Evolutionary conservation across 2,113 vertebrate genomes (phyloP).

Genomic region (Caloenas nicobarica): DNA sequence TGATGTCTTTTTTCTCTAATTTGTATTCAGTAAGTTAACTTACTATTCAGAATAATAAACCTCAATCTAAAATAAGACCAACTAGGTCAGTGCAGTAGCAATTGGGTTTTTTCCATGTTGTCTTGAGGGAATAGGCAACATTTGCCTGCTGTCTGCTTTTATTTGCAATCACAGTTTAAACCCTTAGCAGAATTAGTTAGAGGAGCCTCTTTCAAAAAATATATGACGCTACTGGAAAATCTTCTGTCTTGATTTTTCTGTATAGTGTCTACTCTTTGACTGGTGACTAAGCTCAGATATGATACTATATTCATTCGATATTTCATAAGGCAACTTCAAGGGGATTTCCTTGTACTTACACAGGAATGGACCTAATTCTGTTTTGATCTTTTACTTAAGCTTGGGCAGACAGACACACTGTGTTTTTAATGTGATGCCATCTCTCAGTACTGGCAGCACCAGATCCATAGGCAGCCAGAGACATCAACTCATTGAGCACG

Average conservation of each 20-base stretch:
- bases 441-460: not conserved
- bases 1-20: not conserved
- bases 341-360: not conserved
- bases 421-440: not conserved
- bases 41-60: not conserved
- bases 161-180: not conserved
- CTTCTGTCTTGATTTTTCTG: not conserved
- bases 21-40: not conserved
- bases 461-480: not conserved
- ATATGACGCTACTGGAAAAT: not conserved
- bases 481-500: not conserved
- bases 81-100: not conserved
- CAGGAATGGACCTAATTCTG: not conserved
- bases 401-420: not conserved
- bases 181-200: not conserved
- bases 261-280: not conserved
- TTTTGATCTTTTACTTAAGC: not conserved
- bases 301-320: not conserved
- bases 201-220: not conserved
- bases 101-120: not conserved
- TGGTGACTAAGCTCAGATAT: not conserved
- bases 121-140: not conserved
- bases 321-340: not conserved
- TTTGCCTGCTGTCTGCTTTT: slow-evolving; percentile 1
- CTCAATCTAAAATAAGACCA: not conserved